Base-by-base conservation (phyloP, 2,797 vertebrate species). In the Linurgus olivaceus region DNA sequence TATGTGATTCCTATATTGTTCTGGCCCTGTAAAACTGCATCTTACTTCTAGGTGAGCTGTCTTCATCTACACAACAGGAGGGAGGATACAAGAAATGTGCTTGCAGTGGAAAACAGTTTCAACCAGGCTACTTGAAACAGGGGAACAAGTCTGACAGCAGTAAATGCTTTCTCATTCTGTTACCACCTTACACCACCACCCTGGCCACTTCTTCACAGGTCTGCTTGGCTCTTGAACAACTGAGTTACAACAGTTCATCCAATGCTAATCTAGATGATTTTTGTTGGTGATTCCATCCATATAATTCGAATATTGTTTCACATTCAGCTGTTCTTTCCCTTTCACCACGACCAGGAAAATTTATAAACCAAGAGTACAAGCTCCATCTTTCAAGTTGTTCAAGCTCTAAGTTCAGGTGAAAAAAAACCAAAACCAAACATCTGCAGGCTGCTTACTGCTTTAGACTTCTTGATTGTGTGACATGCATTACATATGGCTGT, bases 31-130 rank as follows among this genome's bases (percentile, higher is more conserved):
- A 73, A 70, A 59, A 72, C 40, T 42, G 47, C 42, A n/a, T 17
- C 35, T 77, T 37, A 38, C 45, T 75, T 72, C 23, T 48, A 26
- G 13, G 17, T 37, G 26, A 72, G 33, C 21, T 58, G 25, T 54
- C 51, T 37, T 75, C 16, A 88, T 26, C 20, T 31, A 61, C 35
- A 35, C 23, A 92, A 44, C 0, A 12, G 10, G 35, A 20, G 10
- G 17, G 13, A 80, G 0, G 2, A 57, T 11, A 52, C 8, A 66
- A 45, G 50, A 57, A 71, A 80, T 0, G 0, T 9, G 13, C 26
- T 51, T 70, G 29, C 38, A 61, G 28, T 1, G 9, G 38, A 29
- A 45, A 83, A 45, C 6, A 23, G 28, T 76, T 82, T 89, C 59
- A 84, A 19, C 21, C 8, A 37, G 18, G 33, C 48, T 57, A 71